phyloP scores from a whole-genome alignment of 2,888 invertebrate genomes.

The Thera obeliscata region DNA sequence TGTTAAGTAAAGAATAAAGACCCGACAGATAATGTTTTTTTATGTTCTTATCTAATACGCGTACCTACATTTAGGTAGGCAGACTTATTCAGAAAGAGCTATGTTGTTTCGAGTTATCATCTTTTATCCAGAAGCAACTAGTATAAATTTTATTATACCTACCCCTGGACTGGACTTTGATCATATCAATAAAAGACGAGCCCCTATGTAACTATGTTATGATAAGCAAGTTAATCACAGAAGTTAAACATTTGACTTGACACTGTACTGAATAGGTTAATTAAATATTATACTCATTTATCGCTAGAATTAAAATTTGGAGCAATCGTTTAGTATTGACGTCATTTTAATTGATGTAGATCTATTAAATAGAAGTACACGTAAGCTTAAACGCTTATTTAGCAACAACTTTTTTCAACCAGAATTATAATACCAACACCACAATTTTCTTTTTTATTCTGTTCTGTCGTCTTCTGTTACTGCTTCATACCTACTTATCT shows the following conservation, averaged over 20 bases:
- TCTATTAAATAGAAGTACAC: too few relatives aligned
- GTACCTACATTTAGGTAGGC: neutral
- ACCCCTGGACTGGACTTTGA: slow-evolving; percentile 31
- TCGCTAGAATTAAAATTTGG: neutral
- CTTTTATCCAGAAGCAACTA: slow-evolving; percentile 21
- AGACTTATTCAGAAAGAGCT: slow-evolving; percentile 7
- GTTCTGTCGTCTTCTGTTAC: too few relatives aligned
- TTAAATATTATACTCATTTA: neutral
- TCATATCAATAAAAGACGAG: slow-evolving; percentile 26
- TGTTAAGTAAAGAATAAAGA: slow-evolving; percentile 1
- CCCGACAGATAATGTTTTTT: slow-evolving; percentile 30
- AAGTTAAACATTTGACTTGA: neutral
- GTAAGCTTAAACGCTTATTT: too few relatives aligned
- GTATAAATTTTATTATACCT: slow-evolving; percentile 13
- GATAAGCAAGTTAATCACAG: neutral
- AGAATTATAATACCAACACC: too few relatives aligned
- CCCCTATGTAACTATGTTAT: slow-evolving; percentile 21
- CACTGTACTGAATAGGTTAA: neutral
- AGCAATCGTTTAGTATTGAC: neutral
- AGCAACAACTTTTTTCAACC: too few relatives aligned
- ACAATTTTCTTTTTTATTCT: too few relatives aligned
- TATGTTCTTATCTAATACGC: slow-evolving; percentile 4
- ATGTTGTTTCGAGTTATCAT: slow-evolving; percentile 19
- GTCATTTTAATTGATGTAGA: too few relatives aligned
- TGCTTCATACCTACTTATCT: too few relatives aligned